Percentiles rank a stretch among this genome's conserved stretches.
Evolutionary conservation across 2,888 invertebrate species (phyloP).

Genomic region (Mimas tiliae): DNA sequence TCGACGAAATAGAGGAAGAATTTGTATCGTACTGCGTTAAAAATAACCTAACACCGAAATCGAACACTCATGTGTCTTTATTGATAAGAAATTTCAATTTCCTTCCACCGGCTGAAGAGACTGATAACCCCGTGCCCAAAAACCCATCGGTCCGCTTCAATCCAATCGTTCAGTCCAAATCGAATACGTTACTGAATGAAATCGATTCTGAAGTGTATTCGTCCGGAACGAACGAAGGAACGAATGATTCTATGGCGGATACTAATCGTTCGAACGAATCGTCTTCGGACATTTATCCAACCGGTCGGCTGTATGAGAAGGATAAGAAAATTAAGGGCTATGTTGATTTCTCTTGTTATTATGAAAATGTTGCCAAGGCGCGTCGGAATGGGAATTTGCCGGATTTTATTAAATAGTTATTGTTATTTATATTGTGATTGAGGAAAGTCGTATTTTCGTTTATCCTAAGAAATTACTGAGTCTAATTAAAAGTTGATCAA

Average conservation of each 20-base stretch:
- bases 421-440: no score
- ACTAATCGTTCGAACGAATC: constrained; percentile 73
- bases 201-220: constrained; percentile 74
- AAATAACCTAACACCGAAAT: constrained; percentile 80
- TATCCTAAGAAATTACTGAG: no score
- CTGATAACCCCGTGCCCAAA: constrained; percentile 66
- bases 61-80: constrained; percentile 93
- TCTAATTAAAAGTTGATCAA: no score
- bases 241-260: constrained; percentile 63
- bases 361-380: constrained; percentile 88
- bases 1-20: constrained; percentile 92
- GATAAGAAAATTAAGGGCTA: constrained; percentile 91
- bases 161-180: constrained; percentile 84
- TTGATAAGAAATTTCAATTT: constrained; percentile 94
- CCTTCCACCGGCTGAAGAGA: constrained; percentile 84
- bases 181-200: constrained; percentile 71
- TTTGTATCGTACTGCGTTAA: constrained; percentile 91
- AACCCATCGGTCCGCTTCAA: constrained; percentile 85
- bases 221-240: constrained; percentile 59
- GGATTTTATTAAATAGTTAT: constrained; percentile 77
- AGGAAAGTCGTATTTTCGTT: not conserved
- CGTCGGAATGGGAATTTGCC: constrained; percentile 87
- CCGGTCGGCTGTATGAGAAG: constrained; percentile 76
- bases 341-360: constrained; percentile 93
- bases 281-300: constrained; percentile 73